Base-by-base conservation (phyloP, 2,888 invertebrate genomes). In the Hermodice carunculata region DNA sequence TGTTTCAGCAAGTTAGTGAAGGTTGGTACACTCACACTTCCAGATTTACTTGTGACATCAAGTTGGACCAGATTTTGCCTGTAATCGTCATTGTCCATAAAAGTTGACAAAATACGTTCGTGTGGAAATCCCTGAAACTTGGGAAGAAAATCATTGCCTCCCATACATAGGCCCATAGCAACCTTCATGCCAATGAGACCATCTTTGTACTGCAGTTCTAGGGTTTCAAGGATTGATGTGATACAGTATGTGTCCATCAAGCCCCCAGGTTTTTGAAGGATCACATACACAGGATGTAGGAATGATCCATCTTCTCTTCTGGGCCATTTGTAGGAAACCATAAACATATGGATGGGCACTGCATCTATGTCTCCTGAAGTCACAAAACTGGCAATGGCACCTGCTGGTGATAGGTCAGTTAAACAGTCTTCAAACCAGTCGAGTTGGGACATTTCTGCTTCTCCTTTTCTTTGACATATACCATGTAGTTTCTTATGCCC, bases 101-200 rank as follows among this genome's bases (percentile, higher is more conserved):
- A 48, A 14, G 40, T 32, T 56, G 46, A 6, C 6, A 66, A 17
- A 6, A 46, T 32, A 8, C 29, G 46, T 14, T 48, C 29, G 46
- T 65, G 61, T 14, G 56, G 43, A 11, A 61, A 56, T n/a, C 49
- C 49, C 44, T 65, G 60, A 19, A 56, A 66, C 22, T 66, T 66
- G 1, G 66, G 66, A 24, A 66, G 51, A 24, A 49, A 66, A 31
- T 66, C 66, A 49, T 65, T 65, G 2, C 65, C 65, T 32, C 65
- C 65, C 8, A 56, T 34, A 49, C 61, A 60, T 8, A 65, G n/a
- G n/a, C n/a, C n/a, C n/a, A n/a, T n/a, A n/a, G n/a, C n/a, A n/a
- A n/a, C n/a, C n/a, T n/a, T n/a, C n/a, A n/a, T n/a, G n/a, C n/a
- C 44, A 24, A 11, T 37, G 6, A 43, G 26, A 11, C 56, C 49